These are phyloP conservation scores for Anguilla megastoma DNA, from an alignment of 2,797 vertebrate species.

Conservation along the genomic window DNA sequence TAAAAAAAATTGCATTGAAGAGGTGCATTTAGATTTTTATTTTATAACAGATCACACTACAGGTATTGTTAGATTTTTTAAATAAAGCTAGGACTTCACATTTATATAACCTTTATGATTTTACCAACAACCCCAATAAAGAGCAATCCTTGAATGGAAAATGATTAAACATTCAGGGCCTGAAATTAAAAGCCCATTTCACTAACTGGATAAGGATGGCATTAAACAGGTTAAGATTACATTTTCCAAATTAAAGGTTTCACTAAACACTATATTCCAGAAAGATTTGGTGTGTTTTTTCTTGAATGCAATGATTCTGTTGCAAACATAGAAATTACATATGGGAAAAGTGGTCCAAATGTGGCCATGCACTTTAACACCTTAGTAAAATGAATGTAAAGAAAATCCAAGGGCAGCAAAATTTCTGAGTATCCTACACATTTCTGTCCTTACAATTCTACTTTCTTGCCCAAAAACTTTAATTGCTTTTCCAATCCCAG, in stretches of 20 bases:
- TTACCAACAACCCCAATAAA: background rate
- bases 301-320: background rate
- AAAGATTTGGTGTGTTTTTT: background rate
- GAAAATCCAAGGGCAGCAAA: slow-evolving; percentile 24
- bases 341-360: background rate
- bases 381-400: background rate
- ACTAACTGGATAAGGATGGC: slow-evolving; percentile 3
- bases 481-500: background rate
- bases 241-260: no score
- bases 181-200: slow-evolving; percentile 9
- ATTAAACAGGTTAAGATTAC: background rate
- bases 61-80: slow-evolving; percentile 10
- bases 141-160: background rate
- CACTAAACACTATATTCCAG: background rate
- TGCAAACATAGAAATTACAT: background rate
- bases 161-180: background rate
- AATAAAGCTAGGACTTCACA: slow-evolving; percentile 27
- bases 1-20: background rate
- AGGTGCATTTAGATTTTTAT: slow-evolving; percentile 18
- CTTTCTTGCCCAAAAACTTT: slow-evolving; percentile 15
- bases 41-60: slow-evolving; percentile 16
- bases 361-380: background rate
- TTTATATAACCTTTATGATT: slow-evolving; percentile 22
- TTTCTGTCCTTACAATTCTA: background rate
- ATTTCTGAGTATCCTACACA: background rate